Base-by-base conservation (phyloP, 2,888 invertebrate genomes). In the Congeria kusceri region DNA sequence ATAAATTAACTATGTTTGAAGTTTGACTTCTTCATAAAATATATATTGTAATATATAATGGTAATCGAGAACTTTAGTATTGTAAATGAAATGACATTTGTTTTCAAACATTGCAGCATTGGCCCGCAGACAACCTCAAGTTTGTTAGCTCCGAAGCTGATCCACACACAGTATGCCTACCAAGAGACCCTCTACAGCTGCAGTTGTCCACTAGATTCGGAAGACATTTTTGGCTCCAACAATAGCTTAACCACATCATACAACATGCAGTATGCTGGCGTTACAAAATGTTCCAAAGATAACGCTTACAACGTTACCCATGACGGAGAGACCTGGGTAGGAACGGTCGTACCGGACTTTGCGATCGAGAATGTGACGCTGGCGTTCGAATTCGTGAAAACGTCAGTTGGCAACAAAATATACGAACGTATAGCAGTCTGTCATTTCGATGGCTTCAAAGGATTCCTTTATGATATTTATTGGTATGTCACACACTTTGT, bases 341-440 rank as follows among this genome's bases (percentile, higher is more conserved):
- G 53, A 20, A 15, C 53, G 2, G 13, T 53, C 1, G 25, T 53
- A 5, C 53, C 53, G n/a, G 53, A 53, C 53, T 53, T 53, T 18
- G 53, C 53, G 5, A 53, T 53, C 25, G 53, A 53, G 53, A 53
- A 53, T 53, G 53, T 53, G 9, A 53, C 53, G n/a, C 25, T 53
- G 13, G 25, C 53, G 9, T 53, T 53, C 25, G 53, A 20, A 53
- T 53, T 39, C 39, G 39, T 39, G 39, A 39, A 39, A 11, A 39
- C 39, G 3, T 15, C 9, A 3, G 15, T 13, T 11, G 39, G 39
- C 3, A 15, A 3, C 9, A 39, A 39, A 1, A 15, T 15, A 39
- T 39, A 39, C 15, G 39, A 39, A 39, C 39, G 39, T 15, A 1
- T 39, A 39, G 9, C 39, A 39, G 39, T 39, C 39, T 39, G 39